Conservation (phyloP, 2,113 vertebrate genomes). For the rat (Rattus norvegicus) region GRCr8 NC_086037.1:12128001-12128500, state of each 20-base stretch:
- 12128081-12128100: background rate
- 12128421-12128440: background rate
- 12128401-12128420: slow-evolving; percentile 26
- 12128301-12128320: background rate
- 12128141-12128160: background rate
- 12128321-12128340: background rate
- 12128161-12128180: background rate
- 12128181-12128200: background rate
- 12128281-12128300: background rate
- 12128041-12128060: background rate
- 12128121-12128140: background rate
- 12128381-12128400: slow-evolving; percentile 42
- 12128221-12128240: rapidly evolving
- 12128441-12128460: background rate
- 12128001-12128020: background rate
- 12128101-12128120: background rate
- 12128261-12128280: background rate
- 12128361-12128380: slow-evolving; percentile 35
- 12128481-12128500: background rate
- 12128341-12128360: slow-evolving; percentile 43
- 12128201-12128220: background rate
- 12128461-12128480: background rate
- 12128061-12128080: background rate
- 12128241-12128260: background rate
- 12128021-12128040: background rate